Evolutionary conservation across 1,140 invertebrate genomes (phyloP).

Genomic region (Trachymyrmex septentrionalis): DNA sequence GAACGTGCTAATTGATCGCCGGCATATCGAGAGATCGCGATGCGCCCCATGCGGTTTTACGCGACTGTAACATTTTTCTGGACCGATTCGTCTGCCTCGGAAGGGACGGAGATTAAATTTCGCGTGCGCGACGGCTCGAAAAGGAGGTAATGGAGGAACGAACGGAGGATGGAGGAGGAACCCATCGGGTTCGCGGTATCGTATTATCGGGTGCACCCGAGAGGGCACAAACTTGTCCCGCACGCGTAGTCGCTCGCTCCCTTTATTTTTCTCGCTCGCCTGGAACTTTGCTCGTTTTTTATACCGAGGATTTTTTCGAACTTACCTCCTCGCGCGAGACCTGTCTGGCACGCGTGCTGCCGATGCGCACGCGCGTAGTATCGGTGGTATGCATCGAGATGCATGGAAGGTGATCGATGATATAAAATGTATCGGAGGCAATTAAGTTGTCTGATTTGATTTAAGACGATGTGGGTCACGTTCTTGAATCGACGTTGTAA

Average conservation of each 20-base stretch:
- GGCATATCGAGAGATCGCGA: neutral
- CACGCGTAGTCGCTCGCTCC: neutral
- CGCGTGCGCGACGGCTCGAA: conserved; percentile 19
- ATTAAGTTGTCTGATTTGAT: conserved; percentile 66
- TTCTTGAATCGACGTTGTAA: conserved; percentile 23
- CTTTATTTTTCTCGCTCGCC: neutral
- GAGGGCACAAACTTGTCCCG: conserved; percentile 21
- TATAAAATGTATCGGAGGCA: conserved; percentile 68
- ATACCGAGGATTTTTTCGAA: conserved; percentile 18
- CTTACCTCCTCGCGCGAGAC: conserved; percentile 1
- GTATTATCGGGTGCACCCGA: conserved; percentile 13
- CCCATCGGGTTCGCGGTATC: neutral
- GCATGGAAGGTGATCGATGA: conserved; percentile 33
- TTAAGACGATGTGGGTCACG: conserved; percentile 50
- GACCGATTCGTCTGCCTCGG: neutral
- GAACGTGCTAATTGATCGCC: conserved; percentile 19
- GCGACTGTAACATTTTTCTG: conserved; percentile 35
- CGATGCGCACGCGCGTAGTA: conserved; percentile 2
- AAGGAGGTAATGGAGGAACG: neutral
- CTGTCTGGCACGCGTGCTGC: conserved; percentile 31
- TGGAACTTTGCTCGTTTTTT: neutral
- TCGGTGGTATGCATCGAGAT: neutral
- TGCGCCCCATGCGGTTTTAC: neutral
- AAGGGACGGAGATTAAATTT: conserved; percentile 41
- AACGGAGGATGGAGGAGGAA: neutral